Evolutionary conservation across 2,797 vertebrate genomes (phyloP).

Genomic region (Luscinia megarhynchos): DNA sequence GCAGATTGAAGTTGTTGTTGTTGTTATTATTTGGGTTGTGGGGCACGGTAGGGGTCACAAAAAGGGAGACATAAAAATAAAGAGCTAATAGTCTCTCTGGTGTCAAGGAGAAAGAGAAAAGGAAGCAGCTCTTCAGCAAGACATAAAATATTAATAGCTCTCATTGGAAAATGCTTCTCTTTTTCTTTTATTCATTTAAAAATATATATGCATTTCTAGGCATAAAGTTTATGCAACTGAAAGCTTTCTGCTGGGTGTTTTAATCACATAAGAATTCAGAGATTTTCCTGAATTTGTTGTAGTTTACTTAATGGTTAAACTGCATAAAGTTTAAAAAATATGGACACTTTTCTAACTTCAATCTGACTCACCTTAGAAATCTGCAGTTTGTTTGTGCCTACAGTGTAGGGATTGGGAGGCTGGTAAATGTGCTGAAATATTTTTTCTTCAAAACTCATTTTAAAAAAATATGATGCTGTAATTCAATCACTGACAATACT

Average conservation of each 20-base stretch:
- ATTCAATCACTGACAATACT: not conserved
- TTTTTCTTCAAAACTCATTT: not conserved
- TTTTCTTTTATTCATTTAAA: not conserved
- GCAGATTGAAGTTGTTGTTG: conserved; percentile 32
- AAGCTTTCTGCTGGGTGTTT: not conserved
- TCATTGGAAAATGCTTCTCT: not conserved
- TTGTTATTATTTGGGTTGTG: conserved; percentile 53
- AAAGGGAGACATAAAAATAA: conserved; percentile 38
- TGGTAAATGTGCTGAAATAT: not conserved
- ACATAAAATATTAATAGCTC: not conserved
- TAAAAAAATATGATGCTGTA: not conserved
- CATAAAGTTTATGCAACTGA: conserved; percentile 7
- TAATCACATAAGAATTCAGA: not conserved
- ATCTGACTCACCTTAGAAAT: not conserved
- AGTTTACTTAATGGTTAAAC: not conserved
- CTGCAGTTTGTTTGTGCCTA: not conserved
- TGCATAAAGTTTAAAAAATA: not conserved
- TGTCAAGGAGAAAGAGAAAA: conserved; percentile 29
- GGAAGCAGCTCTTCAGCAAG: not conserved
- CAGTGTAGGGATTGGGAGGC: not conserved
- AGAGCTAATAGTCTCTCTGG: conserved; percentile 24
- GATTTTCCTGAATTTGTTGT: not conserved
- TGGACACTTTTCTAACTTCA: not conserved
- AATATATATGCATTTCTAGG: not conserved
- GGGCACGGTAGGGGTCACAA: conserved; percentile 29